Evolutionary conservation across 2,888 invertebrate genomes (phyloP).

Genomic region (Hyles lineata): DNA sequence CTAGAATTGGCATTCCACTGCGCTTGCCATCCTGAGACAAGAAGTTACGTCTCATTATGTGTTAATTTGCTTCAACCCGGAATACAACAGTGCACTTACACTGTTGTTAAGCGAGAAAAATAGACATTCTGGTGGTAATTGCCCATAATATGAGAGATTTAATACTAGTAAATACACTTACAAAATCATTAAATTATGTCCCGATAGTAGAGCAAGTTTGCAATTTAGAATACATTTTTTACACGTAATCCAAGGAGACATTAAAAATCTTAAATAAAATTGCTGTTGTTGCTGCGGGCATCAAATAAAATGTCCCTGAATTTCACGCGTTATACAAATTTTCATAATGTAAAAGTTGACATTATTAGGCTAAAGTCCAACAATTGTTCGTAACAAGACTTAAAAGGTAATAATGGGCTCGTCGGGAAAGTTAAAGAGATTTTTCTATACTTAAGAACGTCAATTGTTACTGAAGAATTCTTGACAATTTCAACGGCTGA

Average conservation of each 20-base stretch:
- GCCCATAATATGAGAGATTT: too few species aligned
- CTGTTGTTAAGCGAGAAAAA: too few species aligned
- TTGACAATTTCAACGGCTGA: constrained; percentile 13
- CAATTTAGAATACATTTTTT: constrained; percentile 12
- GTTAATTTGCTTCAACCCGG: too few species aligned
- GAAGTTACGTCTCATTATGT: too few species aligned
- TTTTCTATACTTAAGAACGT: constrained; percentile 25
- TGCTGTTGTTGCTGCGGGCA: neutral
- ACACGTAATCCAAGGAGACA: neutral
- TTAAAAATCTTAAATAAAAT: constrained; percentile 16
- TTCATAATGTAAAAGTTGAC: neutral
- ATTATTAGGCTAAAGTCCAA: constrained; percentile 46
- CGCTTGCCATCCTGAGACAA: too few species aligned
- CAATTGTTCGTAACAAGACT: constrained; percentile 42
- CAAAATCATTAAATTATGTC: too few species aligned
- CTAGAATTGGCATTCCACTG: too few species aligned
- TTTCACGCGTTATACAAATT: neutral
- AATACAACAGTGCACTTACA: too few species aligned
- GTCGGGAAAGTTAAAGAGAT: constrained; percentile 44
- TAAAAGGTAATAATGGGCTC: constrained; percentile 38
- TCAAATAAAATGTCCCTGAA: constrained; percentile 3
- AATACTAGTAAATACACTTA: too few species aligned
- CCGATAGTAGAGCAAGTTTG: constrained; percentile 20
- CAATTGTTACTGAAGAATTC: constrained; percentile 36
- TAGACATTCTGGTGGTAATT: too few species aligned